A percentile compares a stretch with the other conserved stretches of the same genome.
Conservation (phyloP, 2,888 invertebrate genomes). For the Aporophyla nigra region DNA sequence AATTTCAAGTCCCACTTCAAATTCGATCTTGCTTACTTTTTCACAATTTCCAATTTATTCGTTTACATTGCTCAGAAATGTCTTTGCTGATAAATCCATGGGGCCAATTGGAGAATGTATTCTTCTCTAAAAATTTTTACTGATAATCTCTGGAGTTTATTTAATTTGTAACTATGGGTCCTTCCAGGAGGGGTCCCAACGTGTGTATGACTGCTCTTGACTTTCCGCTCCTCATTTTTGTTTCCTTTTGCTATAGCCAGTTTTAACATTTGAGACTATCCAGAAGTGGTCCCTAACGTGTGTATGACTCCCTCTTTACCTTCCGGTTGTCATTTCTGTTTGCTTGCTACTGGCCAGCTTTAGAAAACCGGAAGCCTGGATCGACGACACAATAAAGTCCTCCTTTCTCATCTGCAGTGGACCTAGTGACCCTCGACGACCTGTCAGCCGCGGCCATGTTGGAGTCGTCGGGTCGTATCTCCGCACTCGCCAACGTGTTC, state of each 20-base stretch:
- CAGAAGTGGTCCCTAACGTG: not conserved
- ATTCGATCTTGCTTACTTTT: not conserved
- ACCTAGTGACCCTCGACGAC: conserved; percentile 98
- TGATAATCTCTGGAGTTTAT: not conserved
- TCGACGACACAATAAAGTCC: not conserved
- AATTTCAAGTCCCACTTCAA: not conserved
- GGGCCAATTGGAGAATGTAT: not conserved
- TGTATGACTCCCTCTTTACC: not conserved
- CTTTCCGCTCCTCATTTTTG: not conserved
- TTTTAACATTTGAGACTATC: too few relatives aligned
- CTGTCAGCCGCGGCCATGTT: conserved; percentile 98
- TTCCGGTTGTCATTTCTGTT: not conserved
- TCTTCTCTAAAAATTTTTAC: not conserved
- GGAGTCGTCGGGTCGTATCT: conserved; percentile 98
- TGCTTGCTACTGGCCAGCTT: not conserved
- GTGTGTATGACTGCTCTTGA: not conserved
- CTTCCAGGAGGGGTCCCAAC: not conserved
- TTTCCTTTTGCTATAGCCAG: not conserved
- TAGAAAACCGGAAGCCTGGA: not conserved
- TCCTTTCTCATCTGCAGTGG: conserved; percentile 91
- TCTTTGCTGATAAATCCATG: not conserved
- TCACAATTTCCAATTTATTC: not conserved
- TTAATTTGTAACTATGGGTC: not conserved
- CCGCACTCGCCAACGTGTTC: conserved; percentile 96
- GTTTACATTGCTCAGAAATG: not conserved